Base-by-base conservation (phyloP, 2,888 invertebrate genomes). In the Esperia sulphurella region DNA sequence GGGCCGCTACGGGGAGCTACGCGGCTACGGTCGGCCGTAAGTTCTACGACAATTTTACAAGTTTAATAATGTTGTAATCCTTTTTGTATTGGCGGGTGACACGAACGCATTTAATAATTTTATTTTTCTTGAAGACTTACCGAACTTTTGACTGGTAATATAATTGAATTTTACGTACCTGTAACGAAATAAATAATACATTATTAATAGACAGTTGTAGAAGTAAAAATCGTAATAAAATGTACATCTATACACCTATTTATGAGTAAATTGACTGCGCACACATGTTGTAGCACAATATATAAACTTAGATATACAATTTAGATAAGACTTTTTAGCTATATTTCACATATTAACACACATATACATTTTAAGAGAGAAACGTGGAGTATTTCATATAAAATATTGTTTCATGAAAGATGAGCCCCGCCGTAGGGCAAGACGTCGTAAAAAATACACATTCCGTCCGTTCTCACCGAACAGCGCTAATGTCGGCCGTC, bases 41-140 rank as follows among this genome's bases (percentile, higher is more conserved):
- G 68, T 75, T 77, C 74, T 74, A 75, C 74, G 66, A 62, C 59
- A 57, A 68, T 70, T 68, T 74, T 65, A 71, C 68, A 75, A 71
- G 71, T 75, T 71, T 71, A 71, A 74, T 75, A 71, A 67, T 58
- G 57, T 53, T 71, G 70, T 77, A 73, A 75, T 71, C 69, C 67
- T 65, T 65, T 21, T 63, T 66, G 64, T 67, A 66, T 68, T 52
- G 57, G 57, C 12, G 48, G 50, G 49, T 57, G 58, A 53, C 37
- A 45, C 35, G 30, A 21, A 8, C 10, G 41, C 12, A 5, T 14
- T 45, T 35, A 33, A 2, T 38, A 38, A 21, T 14, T 45, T 10
- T 4, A 12, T 35, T 44, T 33, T 13, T 45, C 31, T n/a, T n/a
- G n/a, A n/a, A n/a, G 35, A 50, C 51, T 54, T 46, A 52, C 51